Percentiles rank a stretch among this genome's conserved stretches.
phyloP scores from a whole-genome alignment of 1,140 invertebrate genomes.

The Euschistus heros region DNA sequence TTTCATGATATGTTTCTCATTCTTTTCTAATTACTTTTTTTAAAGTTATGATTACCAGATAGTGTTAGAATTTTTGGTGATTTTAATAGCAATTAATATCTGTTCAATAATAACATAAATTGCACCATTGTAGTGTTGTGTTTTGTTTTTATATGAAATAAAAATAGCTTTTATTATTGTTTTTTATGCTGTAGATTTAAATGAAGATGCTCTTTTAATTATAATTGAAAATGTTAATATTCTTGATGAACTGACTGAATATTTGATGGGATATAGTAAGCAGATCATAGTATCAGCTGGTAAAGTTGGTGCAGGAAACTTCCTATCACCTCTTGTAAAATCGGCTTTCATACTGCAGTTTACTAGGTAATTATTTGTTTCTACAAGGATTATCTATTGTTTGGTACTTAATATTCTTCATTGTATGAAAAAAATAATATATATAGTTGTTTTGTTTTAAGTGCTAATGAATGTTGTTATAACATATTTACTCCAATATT shows the following conservation, averaged over 20 bases:
- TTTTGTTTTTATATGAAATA: background rate
- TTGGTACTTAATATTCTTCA: too few species aligned
- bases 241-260: background rate
- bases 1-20: too few species aligned
- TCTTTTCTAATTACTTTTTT: too few species aligned
- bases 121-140: background rate
- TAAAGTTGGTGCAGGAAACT: background rate
- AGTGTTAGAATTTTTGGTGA: background rate
- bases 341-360: background rate
- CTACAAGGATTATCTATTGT: too few species aligned
- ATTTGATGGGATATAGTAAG: background rate
- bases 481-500: too few species aligned
- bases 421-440: too few species aligned
- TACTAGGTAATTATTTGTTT: background rate
- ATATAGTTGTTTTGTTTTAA: too few species aligned
- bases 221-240: background rate
- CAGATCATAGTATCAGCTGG: background rate
- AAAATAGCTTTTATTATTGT: background rate
- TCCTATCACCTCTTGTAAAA: background rate
- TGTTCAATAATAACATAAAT: background rate
- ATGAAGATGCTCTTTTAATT: background rate
- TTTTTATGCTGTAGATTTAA: background rate
- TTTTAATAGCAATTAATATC: background rate
- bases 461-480: too few species aligned
- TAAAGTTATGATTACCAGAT: too few species aligned